Percentiles rank a stretch among this genome's conserved stretches.
Evolutionary conservation across 2,797 vertebrate genomes (phyloP).

Genomic region (Pangasius sanitwongsei): DNA sequence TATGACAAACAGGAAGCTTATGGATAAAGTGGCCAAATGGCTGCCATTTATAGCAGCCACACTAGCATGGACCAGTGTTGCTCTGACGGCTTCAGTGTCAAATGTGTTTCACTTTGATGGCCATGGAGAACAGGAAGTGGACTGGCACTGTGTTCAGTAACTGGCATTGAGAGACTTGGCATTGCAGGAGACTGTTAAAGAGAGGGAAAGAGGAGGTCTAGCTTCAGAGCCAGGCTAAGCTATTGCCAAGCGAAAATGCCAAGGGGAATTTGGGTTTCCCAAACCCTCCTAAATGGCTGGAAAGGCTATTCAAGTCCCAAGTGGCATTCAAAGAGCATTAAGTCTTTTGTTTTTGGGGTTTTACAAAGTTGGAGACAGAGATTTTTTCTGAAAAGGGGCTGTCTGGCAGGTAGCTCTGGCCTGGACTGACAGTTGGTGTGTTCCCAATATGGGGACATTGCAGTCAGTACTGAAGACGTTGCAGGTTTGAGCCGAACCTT

Average conservation of each 20-base stretch:
- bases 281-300: background rate
- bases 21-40: background rate
- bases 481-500: background rate
- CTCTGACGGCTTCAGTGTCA: conserved; percentile 4
- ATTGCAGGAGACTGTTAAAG: conserved; percentile 23
- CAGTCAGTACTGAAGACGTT: background rate
- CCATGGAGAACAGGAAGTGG: conserved; percentile 29
- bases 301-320: conserved; percentile 16
- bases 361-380: background rate
- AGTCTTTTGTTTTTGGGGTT: background rate
- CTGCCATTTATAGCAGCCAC: background rate
- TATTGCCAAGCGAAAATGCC: conserved; percentile 17
- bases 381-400: background rate
- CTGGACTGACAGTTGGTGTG: background rate
- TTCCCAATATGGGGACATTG: background rate
- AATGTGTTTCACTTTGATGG: conserved; percentile 18
- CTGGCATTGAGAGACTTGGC: conserved; percentile 22
- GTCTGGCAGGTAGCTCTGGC: background rate
- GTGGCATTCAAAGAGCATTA: conserved; percentile 9
- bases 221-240: conserved; percentile 8
- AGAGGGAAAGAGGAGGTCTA: conserved; percentile 1
- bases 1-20: background rate
- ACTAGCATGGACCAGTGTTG: background rate
- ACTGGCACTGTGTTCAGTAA: conserved; percentile 3
- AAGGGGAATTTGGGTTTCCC: conserved; percentile 14